Evolutionary conservation across 2,888 invertebrate genomes (phyloP).

Genomic region (Camptogramma bilineatum): DNA sequence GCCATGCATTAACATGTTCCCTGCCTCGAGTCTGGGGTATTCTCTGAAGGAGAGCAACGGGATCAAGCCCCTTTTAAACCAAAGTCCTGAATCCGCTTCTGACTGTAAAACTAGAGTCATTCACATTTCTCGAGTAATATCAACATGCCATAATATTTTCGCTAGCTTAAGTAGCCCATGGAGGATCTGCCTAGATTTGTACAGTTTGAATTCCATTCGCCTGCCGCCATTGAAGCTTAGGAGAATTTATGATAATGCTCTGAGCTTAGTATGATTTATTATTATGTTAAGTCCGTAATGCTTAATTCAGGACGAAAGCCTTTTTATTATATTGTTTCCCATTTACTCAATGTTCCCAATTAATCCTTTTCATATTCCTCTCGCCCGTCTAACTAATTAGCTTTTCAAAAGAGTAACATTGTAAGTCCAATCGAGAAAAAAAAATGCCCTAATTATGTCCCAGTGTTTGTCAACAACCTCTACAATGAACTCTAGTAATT

Average conservation of each 20-base stretch:
- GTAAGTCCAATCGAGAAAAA: not conserved
- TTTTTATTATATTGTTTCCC: not conserved
- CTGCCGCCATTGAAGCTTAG: not conserved
- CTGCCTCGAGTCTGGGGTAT: too few relatives aligned
- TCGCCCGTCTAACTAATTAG: not conserved
- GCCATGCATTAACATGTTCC: too few relatives aligned
- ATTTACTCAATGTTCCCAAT: too few relatives aligned
- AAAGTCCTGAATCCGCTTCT: too few relatives aligned
- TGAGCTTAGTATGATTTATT: conserved; percentile 1
- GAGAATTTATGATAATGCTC: not conserved
- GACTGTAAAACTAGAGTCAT: not conserved
- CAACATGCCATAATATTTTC: not conserved
- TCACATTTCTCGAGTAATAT: not conserved
- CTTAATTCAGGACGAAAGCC: not conserved
- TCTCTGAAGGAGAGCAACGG: too few relatives aligned
- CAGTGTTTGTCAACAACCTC: conserved; percentile 45
- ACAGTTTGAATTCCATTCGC: not conserved
- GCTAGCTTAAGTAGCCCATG: not conserved
- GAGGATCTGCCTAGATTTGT: not conserved
- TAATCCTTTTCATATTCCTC: not conserved
- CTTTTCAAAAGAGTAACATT: too few relatives aligned
- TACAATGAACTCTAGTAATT: conserved; percentile 35
- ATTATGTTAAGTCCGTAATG: not conserved
- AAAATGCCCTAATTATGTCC: conserved; percentile 17
- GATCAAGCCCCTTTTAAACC: too few relatives aligned